A percentile compares a stretch with the other conserved stretches of the same genome.
phyloP scores from a whole-genome alignment of 2,797 vertebrate genomes.

The Melanotaenia trifasciata region DNA sequence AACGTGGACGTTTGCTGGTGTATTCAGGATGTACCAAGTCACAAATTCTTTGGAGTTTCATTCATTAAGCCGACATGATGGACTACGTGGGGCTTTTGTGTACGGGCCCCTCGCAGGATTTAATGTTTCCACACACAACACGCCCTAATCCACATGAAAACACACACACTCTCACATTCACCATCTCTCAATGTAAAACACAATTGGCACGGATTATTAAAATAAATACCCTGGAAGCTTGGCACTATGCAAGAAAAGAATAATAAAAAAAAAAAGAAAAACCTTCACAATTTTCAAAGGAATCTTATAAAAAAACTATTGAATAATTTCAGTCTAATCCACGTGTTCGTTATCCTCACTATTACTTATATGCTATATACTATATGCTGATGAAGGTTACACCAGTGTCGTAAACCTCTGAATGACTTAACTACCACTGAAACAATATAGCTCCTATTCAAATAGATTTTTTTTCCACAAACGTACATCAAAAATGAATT shows the following conservation, averaged over 20 bases:
- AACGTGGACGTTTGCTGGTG: conserved; percentile 83
- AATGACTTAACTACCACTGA: conserved; percentile 76
- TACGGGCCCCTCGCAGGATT: conserved; percentile 47
- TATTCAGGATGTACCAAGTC: conserved; percentile 79
- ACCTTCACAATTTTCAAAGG: conserved; percentile 73
- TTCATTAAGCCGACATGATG: conserved; percentile 71
- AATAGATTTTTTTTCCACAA: conserved; percentile 73
- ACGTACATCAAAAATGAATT: conserved; percentile 77
- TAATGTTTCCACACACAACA: conserved; percentile 18
- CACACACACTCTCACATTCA: conserved; percentile 25
- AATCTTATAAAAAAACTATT: conserved; percentile 79
- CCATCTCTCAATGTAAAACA: conserved; percentile 63
- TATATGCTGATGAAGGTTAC: conserved; percentile 80
- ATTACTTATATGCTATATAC: conserved; percentile 81
- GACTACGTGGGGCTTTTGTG: conserved; percentile 51
- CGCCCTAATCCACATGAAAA: conserved; percentile 39
- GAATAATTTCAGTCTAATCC: conserved; percentile 81
- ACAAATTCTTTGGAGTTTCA: conserved; percentile 82
- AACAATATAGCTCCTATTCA: conserved; percentile 79
- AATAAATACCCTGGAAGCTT: conserved; percentile 84
- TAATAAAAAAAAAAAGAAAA: conserved; percentile 26
- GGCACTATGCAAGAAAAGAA: conserved; percentile 77
- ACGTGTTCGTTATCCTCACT: conserved; percentile 68
- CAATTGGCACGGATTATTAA: conserved; percentile 82
- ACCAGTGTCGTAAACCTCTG: conserved; percentile 76